Percentiles rank a stretch among this genome's conserved stretches.
These are phyloP conservation scores for Papilio polyxenes DNA, from an alignment of 1,140 invertebrate genomes.

Conservation along the genomic window DNA sequence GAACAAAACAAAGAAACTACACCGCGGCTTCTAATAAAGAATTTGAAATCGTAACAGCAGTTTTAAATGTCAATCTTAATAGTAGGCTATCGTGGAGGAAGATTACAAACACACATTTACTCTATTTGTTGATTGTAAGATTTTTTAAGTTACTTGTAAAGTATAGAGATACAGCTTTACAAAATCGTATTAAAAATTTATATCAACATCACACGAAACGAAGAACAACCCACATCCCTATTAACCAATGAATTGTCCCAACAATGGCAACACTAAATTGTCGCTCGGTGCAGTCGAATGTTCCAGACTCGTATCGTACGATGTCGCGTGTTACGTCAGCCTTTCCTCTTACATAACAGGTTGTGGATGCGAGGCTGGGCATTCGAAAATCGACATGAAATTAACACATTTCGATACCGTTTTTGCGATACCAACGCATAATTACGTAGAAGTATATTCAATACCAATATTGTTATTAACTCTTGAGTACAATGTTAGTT, in stretches of 20 bases:
- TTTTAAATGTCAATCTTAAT: no score
- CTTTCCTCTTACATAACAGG: conserved; percentile 13
- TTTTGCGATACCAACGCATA: neutral
- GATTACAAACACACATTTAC: no score
- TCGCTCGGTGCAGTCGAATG: conserved; percentile 43
- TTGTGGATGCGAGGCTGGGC: neutral
- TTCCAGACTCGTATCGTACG: conserved; percentile 44
- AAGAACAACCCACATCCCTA: conserved; percentile 49
- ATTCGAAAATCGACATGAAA: neutral
- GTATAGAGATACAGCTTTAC: no score
- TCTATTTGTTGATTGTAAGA: no score
- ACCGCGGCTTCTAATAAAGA: no score
- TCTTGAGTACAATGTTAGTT: no score
- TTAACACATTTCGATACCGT: neutral
- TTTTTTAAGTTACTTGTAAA: no score
- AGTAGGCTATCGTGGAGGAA: no score
- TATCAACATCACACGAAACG: neutral
- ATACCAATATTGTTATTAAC: no score
- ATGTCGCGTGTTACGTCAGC: conserved; percentile 41
- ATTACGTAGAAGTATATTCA: no score
- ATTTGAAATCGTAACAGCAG: no score
- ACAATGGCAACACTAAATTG: conserved; percentile 40
- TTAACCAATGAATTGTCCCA: conserved; percentile 46
- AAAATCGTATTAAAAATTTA: no score
- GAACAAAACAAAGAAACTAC: neutral